phyloP scores from a whole-genome alignment of 2,113 vertebrate genomes.

The Speoplatyrhinus poulsoni region DNA sequence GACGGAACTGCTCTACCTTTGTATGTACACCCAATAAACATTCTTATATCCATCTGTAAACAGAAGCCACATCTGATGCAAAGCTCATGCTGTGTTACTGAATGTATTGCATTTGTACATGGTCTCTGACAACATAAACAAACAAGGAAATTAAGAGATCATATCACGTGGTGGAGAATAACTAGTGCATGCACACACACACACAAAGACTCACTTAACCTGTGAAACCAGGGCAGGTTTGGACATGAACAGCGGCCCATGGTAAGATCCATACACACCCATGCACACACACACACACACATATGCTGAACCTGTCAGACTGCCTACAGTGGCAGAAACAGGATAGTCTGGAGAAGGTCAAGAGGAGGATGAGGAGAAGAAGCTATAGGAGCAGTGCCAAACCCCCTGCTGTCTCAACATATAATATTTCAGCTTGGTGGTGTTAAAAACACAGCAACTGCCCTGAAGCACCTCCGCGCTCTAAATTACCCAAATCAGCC shows the following conservation, averaged over 20 bases:
- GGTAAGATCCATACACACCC: constrained; percentile 15
- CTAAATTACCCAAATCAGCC: not conserved
- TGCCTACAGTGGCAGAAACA: constrained; percentile 40
- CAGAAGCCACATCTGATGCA: too few relatives aligned
- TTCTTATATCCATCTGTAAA: too few relatives aligned
- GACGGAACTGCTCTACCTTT: too few relatives aligned
- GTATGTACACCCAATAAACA: too few relatives aligned
- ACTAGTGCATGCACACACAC: constrained; percentile 19
- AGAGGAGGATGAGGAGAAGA: not conserved
- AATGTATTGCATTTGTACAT: too few relatives aligned
- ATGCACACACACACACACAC: constrained; percentile 1
- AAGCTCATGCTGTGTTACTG: too few relatives aligned
- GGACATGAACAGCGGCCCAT: constrained; percentile 24
- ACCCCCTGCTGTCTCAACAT: too few relatives aligned
- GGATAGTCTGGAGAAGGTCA: not conserved
- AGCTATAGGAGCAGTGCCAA: not conserved
- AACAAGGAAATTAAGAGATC: not conserved
- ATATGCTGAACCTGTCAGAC: constrained; percentile 51
- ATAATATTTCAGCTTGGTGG: too few relatives aligned
- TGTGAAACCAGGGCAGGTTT: constrained; percentile 44
- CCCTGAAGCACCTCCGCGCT: not conserved
- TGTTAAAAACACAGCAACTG: too few relatives aligned
- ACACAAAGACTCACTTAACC: constrained; percentile 11
- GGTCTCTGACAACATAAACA: too few relatives aligned
- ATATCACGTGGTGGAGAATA: not conserved